Conservation (phyloP, 1,140 invertebrate genomes). For the Macrobrachium nipponense region DNA sequence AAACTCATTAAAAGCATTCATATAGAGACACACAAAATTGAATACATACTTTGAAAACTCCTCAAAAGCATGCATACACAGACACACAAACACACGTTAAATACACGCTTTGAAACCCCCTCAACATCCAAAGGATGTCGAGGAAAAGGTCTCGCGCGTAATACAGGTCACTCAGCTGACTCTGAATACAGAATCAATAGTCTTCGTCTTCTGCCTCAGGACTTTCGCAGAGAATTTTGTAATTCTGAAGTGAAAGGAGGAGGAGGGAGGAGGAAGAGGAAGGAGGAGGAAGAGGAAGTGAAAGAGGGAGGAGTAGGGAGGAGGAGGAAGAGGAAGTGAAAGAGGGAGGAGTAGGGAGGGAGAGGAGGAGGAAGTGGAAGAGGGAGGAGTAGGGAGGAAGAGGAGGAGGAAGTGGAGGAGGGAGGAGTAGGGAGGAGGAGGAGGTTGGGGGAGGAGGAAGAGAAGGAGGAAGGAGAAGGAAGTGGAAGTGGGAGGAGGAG, state of each 20-base stretch:
- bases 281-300: background rate
- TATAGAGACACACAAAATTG: constrained; percentile 1
- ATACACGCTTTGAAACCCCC: background rate
- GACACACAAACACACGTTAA: background rate
- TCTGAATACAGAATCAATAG: too few species aligned
- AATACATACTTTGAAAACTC: background rate
- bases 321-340: background rate
- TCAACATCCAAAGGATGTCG: too few species aligned
- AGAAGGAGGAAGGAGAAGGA: background rate
- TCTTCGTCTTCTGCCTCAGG: too few species aligned
- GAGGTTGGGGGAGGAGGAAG: background rate
- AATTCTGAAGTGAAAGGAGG: background rate
- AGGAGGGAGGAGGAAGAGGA: background rate
- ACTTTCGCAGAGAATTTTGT: too few species aligned
- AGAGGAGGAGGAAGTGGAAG: background rate
- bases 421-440: background rate
- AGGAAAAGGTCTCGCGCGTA: too few species aligned
- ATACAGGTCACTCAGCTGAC: too few species aligned
- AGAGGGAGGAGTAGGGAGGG: background rate
- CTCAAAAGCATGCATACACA: background rate
- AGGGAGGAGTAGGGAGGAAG: background rate
- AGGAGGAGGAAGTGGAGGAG: background rate
- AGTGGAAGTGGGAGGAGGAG: background rate
- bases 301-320: background rate
- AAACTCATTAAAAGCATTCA: background rate